A percentile compares a stretch with the other conserved stretches of the same genome.
phyloP scores from a whole-genome alignment of 1,140 invertebrate genomes.

The Laupala kohalensis region DNA sequence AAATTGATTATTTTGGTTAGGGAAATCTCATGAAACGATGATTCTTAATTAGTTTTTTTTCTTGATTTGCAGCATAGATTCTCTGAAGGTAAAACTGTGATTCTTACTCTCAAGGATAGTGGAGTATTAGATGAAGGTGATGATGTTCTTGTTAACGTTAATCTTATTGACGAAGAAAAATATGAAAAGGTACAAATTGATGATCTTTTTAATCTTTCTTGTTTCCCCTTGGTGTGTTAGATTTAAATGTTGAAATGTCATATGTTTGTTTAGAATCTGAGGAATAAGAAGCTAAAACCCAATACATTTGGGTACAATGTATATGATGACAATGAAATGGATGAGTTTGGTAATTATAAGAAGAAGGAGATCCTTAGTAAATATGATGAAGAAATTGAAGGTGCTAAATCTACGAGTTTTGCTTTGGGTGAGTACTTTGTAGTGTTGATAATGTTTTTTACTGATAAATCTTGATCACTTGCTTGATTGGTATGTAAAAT shows the following conservation, averaged over 20 bases:
- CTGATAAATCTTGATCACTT: neutral
- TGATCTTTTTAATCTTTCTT: no score
- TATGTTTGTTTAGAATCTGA: constrained; percentile 47
- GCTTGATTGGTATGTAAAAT: constrained; percentile 12
- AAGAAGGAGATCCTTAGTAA: constrained; percentile 65
- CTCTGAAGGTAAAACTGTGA: constrained; percentile 68
- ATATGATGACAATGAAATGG: constrained; percentile 75
- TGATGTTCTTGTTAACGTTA: constrained; percentile 92
- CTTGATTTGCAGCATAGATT: constrained; percentile 42
- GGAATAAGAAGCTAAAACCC: constrained; percentile 70
- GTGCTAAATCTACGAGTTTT: constrained; percentile 64
- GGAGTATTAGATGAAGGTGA: constrained; percentile 73
- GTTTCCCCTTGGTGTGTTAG: no score
- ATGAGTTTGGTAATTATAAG: constrained; percentile 63
- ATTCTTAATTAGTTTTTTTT: no score
- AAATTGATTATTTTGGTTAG: neutral
- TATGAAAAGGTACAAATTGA: constrained; percentile 76
- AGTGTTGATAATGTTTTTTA: neutral
- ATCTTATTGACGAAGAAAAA: constrained; percentile 84
- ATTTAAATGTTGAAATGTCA: no score
- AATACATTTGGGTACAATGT: constrained; percentile 51
- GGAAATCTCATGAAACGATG: neutral
- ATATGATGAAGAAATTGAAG: constrained; percentile 93
- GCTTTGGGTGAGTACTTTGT: constrained; percentile 42
- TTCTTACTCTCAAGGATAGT: constrained; percentile 90